Base-by-base conservation (phyloP, 2,888 invertebrate species). In the Drosophila emarginata region DNA sequence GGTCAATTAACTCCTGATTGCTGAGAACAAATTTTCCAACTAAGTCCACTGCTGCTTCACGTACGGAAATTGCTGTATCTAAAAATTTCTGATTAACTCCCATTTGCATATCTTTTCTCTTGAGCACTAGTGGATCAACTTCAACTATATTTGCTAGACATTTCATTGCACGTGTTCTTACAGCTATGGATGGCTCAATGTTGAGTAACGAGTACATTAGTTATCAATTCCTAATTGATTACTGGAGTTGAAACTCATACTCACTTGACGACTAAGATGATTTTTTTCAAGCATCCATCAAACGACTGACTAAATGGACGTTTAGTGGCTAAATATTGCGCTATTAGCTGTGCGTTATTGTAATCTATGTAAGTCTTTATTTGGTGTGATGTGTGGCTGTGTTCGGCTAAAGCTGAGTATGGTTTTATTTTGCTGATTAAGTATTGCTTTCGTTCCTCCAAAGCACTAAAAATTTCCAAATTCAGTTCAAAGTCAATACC, bases 121-220 rank as follows among this genome's bases (percentile, higher is more conserved):
- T 97, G 78, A 98, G 92, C 72, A 98, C 97, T 75, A 96, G 95
- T 5, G 99, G 97, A 93, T 99, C 99, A 9, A 98, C 98, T 92
- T 99, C 99, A 60, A 99, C 98, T 74, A 99, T 99, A 94, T 97
- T 97, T 39, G 99, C 98, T 78, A 99, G 93, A 92, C 99, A 99
- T 92, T 99, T 98, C 97, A 99, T 98, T 53, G 99, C 99, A 93
- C 98, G 98, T 9, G 99, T 99, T 89, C 99, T 94, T 69, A 99
- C 97, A 63, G 98, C 97, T 80, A 99, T 98, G 18, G 97, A 96
- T 66, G 96, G 96, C 93, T 90, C 99, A 97, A 94, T 98, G 36
- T 23, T 56, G 36, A 2, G 36, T 32, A 39, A 2, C 37, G 28
- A 52, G 53, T 12, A 15, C 1, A 28, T 32, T 15, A 3, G 12